Conservation (phyloP, 2,797 vertebrate genomes). For the Chiroxiphia lanceolata region DNA sequence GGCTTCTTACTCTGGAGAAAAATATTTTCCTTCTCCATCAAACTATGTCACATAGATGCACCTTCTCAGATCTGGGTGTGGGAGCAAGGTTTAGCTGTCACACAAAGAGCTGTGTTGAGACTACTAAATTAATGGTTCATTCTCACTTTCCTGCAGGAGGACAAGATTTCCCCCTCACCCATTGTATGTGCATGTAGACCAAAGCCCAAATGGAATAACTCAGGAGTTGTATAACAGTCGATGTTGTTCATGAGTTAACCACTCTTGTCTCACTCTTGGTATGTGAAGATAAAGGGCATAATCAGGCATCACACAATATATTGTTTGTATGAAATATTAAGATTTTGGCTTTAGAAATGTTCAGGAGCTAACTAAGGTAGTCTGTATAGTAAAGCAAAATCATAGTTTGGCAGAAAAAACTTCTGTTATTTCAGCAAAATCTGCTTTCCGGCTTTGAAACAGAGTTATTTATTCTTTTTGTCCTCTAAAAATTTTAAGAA, state of each 20-base stretch:
- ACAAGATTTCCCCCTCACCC: background rate
- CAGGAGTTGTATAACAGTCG: background rate
- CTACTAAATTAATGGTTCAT: background rate
- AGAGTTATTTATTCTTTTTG: background rate
- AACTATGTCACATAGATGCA: background rate
- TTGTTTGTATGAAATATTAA: background rate
- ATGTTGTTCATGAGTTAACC: background rate
- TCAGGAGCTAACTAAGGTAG: background rate
- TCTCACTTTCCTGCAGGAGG: background rate
- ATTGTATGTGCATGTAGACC: background rate
- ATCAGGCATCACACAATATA: background rate
- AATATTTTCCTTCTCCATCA: background rate
- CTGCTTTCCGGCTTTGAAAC: background rate
- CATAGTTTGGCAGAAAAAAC: background rate
- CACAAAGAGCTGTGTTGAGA: background rate
- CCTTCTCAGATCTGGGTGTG: background rate
- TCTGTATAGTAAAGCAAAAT: background rate
- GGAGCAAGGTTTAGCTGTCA: background rate
- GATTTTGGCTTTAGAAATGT: background rate
- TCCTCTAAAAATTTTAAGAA: background rate
- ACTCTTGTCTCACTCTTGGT: background rate
- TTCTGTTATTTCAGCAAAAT: background rate
- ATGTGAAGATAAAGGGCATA: background rate
- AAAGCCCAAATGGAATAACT: background rate
- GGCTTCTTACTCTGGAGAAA: background rate